Evolutionary conservation across 2,113 vertebrate species (phyloP).

Genomic region (Prunella himalayana): DNA sequence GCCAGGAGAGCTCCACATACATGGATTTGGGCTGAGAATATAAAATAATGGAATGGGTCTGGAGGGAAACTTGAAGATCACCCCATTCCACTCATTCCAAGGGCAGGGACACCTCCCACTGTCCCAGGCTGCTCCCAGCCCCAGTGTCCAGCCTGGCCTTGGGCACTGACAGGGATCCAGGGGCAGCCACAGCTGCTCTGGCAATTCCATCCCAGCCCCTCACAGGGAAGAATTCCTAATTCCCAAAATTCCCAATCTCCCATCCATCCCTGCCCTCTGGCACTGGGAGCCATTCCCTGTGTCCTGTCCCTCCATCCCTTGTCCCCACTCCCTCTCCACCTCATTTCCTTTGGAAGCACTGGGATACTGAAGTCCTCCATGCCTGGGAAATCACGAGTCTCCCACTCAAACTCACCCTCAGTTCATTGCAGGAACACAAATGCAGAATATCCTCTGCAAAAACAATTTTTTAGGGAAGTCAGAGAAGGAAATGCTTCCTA

Average conservation of each 20-base stretch:
- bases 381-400: not conserved
- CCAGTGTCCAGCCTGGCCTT: not conserved
- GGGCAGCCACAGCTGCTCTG: not conserved
- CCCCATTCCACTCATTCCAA: rapidly evolving
- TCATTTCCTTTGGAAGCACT: not conserved
- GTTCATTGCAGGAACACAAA: not conserved
- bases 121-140: not conserved
- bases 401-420: not conserved
- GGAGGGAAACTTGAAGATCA: too few species aligned
- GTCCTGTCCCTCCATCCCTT: not conserved
- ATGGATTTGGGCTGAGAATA: not conserved
- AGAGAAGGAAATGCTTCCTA: not conserved
- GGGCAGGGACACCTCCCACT: not conserved
- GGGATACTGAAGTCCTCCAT: rapidly evolving
- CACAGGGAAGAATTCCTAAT: not conserved
- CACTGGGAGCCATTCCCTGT: not conserved
- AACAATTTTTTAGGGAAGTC: not conserved
- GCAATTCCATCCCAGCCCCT: not conserved
- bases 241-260: not conserved
- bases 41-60: not conserved
- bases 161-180: not conserved
- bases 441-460: not conserved
- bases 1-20: not conserved
- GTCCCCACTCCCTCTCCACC: not conserved
- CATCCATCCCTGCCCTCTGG: not conserved